Conservation (phyloP, 2,113 vertebrate genomes). For the Bombycilla garrulus region DNA sequence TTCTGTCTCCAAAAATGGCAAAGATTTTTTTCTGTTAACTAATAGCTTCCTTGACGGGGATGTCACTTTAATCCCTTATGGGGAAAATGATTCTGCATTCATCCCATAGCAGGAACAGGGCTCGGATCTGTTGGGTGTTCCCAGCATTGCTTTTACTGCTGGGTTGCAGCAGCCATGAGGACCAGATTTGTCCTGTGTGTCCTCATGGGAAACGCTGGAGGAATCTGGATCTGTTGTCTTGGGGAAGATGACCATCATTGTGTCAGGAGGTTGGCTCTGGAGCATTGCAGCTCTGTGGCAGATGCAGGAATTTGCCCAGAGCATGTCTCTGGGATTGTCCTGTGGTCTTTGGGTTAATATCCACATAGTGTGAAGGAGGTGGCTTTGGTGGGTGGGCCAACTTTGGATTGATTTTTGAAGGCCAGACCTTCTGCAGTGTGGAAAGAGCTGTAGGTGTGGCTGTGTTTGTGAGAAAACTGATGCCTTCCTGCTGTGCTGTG, state of each 20-base stretch:
- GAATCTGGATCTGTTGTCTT: background rate
- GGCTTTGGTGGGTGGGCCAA: background rate
- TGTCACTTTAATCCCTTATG: background rate
- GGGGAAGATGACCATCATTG: background rate
- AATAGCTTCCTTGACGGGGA: background rate
- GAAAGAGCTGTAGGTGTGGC: background rate
- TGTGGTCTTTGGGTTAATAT: background rate
- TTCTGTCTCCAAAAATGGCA: background rate
- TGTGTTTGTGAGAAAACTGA: background rate
- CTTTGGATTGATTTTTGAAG: background rate
- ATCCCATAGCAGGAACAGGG: background rate
- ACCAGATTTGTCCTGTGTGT: background rate
- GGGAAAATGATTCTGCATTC: background rate
- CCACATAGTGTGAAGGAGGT: rapidly evolving
- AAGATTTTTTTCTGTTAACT: background rate
- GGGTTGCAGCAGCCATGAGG: background rate
- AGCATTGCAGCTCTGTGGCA: background rate
- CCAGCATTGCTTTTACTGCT: background rate
- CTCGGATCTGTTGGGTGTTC: background rate
- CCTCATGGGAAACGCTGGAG: background rate
- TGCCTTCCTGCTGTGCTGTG: background rate
- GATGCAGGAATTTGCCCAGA: background rate
- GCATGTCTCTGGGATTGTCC: background rate
- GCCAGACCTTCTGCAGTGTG: background rate
- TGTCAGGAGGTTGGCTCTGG: background rate